A percentile compares a stretch with the other conserved stretches of the same genome.
Conservation (phyloP, 1,140 invertebrate genomes). For the Oedothorax gibbosus region DNA sequence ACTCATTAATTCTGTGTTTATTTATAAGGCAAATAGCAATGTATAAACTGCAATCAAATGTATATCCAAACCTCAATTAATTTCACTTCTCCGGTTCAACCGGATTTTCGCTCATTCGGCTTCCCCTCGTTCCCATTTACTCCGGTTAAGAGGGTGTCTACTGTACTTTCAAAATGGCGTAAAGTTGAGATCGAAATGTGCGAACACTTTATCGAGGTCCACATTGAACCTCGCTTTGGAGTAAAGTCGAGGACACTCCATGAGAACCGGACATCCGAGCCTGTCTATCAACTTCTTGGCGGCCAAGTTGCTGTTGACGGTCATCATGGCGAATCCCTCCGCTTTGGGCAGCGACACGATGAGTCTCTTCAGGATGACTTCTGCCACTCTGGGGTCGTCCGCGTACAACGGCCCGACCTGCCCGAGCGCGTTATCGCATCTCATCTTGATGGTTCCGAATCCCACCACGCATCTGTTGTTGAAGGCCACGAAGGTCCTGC, state of each 20-base stretch:
- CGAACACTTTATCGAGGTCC: slow-evolving; percentile 61
- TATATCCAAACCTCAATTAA: no score
- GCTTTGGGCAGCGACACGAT: slow-evolving; percentile 45
- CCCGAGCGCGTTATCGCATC: slow-evolving; percentile 53
- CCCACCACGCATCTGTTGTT: slow-evolving; percentile 59
- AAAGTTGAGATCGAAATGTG: slow-evolving; percentile 64
- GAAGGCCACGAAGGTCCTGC: slow-evolving; percentile 57
- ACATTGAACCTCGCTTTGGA: slow-evolving; percentile 57
- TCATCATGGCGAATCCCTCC: slow-evolving; percentile 63
- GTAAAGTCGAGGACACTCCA: slow-evolving; percentile 63
- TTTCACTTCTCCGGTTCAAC: no score
- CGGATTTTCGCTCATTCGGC: no score
- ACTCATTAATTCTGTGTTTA: no score
- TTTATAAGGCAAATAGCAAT: no score
- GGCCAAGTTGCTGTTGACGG: slow-evolving; percentile 57
- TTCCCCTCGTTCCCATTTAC: no score
- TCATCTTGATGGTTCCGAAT: slow-evolving; percentile 61
- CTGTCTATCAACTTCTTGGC: slow-evolving; percentile 60
- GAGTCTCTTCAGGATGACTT: slow-evolving; percentile 59
- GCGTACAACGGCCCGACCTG: slow-evolving; percentile 64
- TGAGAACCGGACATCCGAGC: slow-evolving; percentile 54
- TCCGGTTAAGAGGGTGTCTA: no score
- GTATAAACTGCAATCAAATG: no score
- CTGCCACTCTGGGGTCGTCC: slow-evolving; percentile 61
- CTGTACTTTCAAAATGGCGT: slow-evolving; percentile 61